A percentile compares a stretch with the other conserved stretches of the same genome.
phyloP scores from a whole-genome alignment of 2,888 invertebrate genomes.

The Spialia ferax region DNA sequence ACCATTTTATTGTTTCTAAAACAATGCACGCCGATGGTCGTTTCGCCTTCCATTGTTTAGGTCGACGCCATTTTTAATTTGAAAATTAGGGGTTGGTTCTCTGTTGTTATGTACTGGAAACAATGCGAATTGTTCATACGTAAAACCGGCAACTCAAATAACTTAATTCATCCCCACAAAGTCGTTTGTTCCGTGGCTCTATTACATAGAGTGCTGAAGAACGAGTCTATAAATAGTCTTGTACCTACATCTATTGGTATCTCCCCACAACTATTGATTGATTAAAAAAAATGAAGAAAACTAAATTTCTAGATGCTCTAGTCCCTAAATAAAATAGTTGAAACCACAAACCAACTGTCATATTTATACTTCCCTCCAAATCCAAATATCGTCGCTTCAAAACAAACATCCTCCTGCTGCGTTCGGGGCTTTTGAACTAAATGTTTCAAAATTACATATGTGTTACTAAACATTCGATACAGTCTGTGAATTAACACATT shows the following conservation, averaged over 20 bases:
- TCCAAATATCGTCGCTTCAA: constrained; percentile 26
- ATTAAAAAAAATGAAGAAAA: no score
- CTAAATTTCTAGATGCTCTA: no score
- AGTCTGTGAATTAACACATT: constrained; percentile 43
- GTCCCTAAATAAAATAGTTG: background rate
- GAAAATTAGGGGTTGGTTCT: constrained; percentile 69
- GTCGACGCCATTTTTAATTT: constrained; percentile 76
- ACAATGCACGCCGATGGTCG: constrained; percentile 77
- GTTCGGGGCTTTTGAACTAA: constrained; percentile 18
- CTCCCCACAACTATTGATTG: no score
- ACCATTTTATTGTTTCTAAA: constrained; percentile 79
- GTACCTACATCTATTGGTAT: no score
- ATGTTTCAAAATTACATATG: constrained; percentile 28
- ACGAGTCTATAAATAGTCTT: no score
- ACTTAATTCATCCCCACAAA: constrained; percentile 25
- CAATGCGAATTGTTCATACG: constrained; percentile 41
- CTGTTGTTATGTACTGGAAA: constrained; percentile 51
- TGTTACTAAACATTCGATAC: constrained; percentile 41
- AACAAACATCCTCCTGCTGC: constrained; percentile 36
- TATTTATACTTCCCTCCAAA: constrained; percentile 1
- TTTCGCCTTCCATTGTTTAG: constrained; percentile 73
- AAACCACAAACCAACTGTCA: background rate
- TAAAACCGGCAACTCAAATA: constrained; percentile 16
- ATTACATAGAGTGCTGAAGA: constrained; percentile 10
- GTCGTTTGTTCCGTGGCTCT: background rate